Base-by-base conservation (phyloP, 2,797 vertebrate genomes). In the Cheirogaleus major region DNA sequence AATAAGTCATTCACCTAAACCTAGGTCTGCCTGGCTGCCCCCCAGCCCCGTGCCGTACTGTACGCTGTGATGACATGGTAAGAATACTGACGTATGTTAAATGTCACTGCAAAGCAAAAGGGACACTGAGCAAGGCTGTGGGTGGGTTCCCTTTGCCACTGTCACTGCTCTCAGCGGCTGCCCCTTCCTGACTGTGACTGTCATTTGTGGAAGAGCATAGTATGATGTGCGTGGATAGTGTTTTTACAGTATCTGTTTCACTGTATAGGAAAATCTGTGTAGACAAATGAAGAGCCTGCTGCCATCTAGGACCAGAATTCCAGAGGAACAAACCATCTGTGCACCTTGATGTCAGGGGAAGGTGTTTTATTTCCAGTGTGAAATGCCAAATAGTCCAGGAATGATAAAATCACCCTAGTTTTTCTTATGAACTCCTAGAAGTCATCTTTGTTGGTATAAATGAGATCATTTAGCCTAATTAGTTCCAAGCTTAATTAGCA, bases 401-500 rank as follows among this genome's bases (percentile, higher is more conserved):
- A 98, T 97, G 97, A 98, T 98, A 98, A 98, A 98, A 98, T 98
- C 98, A 98, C 96, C 97, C 98, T 97, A 83, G 97, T 97, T 98
- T 98, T 98, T 97, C 97, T 98, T 97, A 96, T 98, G 97, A 98
- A 98, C 98, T 99, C 98, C 98, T 98, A 98, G 98, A 99, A 99
- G 98, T 99, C 98, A 99, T 99, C 98, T 99, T 98, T 98, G 98
- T 99, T 98, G 98, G 98, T 99, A 99, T 99, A 99, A 99, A 99
- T 99, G 99, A 99, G 99, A 99, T 99, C 99, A 99, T 99, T 99
- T 99, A 99, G 98, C 98, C 98, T 99, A 99, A 99, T 99, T 99
- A 99, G 99, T 99, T 99, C 99, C 99, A 99, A 99, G 99, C 99
- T 99, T 99, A 99, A 99, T 99, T 99, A 99, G 99, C 99, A 99